Evolutionary conservation across 2,797 vertebrate species (phyloP).

Genomic region (Potorous gilbertii): DNA sequence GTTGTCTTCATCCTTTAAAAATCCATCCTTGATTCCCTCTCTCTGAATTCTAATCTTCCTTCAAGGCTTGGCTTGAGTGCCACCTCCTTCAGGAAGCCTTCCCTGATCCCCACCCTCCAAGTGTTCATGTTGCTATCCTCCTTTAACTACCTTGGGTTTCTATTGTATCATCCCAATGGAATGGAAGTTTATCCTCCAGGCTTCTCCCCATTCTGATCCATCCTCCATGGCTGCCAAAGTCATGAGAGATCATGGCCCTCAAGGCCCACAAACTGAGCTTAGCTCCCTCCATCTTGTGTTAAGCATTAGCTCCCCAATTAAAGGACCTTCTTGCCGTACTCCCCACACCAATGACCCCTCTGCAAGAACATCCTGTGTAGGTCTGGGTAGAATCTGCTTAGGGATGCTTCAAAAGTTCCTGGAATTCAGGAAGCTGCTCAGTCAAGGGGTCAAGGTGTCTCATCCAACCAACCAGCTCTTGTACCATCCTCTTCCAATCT

Average conservation of each 20-base stretch:
- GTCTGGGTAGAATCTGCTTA: background rate
- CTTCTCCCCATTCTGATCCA: background rate
- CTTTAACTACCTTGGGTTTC: background rate
- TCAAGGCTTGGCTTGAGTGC: background rate
- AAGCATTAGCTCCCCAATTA: too few relatives aligned
- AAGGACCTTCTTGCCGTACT: background rate
- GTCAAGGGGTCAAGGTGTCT: too few relatives aligned
- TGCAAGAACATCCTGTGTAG: background rate
- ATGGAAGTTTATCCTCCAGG: background rate
- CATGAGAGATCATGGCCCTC: background rate
- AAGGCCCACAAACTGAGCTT: background rate
- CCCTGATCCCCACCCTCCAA: background rate
- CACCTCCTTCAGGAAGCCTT: background rate
- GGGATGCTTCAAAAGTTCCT: background rate
- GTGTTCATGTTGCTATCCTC: background rate
- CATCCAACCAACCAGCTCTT: background rate
- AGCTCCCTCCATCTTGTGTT: background rate
- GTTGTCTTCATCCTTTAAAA: background rate
- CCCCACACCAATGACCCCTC: background rate
- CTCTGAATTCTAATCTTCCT: background rate
- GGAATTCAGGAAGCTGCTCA: too few relatives aligned
- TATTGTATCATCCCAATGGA: background rate
- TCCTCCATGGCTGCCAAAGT: background rate
- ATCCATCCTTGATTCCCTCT: background rate
- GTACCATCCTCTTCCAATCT: background rate